Conservation (phyloP, 1,140 invertebrate species). For the Halyomorpha halys region DNA sequence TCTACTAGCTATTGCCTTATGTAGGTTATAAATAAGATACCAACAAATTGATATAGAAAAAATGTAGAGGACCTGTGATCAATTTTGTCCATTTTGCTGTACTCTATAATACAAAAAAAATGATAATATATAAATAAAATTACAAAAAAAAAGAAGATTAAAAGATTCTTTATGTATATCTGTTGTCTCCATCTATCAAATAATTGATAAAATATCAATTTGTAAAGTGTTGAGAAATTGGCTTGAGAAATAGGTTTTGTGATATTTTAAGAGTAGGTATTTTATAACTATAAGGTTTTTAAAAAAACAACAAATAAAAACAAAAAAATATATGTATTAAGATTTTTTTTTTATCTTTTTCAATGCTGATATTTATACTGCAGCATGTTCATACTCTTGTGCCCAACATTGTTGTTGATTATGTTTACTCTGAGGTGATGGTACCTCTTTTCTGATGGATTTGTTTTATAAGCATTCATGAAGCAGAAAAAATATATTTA, state of each 20-base stretch:
- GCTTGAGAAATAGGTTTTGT: constrained; percentile 10
- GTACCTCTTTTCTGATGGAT: neutral
- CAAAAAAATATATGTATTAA: neutral
- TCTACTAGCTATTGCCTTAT: constrained; percentile 11
- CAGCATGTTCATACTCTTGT: neutral
- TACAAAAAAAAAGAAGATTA: too few species aligned
- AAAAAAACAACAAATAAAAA: constrained; percentile 3
- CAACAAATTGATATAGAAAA: neutral
- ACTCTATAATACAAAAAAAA: neutral
- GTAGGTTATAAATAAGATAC: too few species aligned
- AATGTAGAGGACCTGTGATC: constrained; percentile 12
- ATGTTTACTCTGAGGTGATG: neutral
- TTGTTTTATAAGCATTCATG: constrained; percentile 1
- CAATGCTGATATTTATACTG: neutral
- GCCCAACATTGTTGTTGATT: neutral
- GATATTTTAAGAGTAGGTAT: constrained; percentile 7
- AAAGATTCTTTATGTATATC: too few species aligned
- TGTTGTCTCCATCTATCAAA: too few species aligned
- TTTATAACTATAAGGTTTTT: neutral
- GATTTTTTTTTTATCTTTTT: neutral
- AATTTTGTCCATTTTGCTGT: constrained; percentile 9
- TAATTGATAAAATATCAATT: too few species aligned
- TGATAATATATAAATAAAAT: too few species aligned
- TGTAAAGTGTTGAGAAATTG: neutral
- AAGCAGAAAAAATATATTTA: neutral